A percentile compares a stretch with the other conserved stretches of the same genome.
phyloP scores from a whole-genome alignment of 2,888 invertebrate genomes.

The Drosophila lacicola region DNA sequence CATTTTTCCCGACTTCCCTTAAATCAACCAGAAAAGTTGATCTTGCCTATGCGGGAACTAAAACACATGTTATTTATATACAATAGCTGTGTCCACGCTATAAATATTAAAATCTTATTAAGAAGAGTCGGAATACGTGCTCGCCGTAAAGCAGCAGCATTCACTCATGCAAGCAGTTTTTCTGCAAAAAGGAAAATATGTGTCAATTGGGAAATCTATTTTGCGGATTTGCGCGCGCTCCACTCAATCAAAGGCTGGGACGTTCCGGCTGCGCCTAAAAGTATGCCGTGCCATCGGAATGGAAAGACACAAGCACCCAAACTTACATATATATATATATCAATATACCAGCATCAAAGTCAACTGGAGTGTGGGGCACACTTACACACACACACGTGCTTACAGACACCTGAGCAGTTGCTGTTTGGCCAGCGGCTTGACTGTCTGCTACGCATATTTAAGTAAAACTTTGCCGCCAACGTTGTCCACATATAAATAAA shows the following conservation, averaged over 20 bases:
- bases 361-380: conserved; percentile 11
- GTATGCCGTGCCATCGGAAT: conserved; percentile 48
- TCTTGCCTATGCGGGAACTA: background rate
- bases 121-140: conserved; percentile 44
- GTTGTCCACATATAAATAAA: conserved; percentile 80
- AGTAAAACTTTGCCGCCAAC: conserved; percentile 68
- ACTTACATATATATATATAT: conserved; percentile 33
- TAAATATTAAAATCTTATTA: conserved; percentile 76
- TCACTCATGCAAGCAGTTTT: conserved; percentile 45
- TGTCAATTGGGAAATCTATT: conserved; percentile 81
- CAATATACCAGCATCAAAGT: conserved; percentile 44
- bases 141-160: conserved; percentile 9
- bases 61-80: conserved; percentile 22
- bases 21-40: conserved; percentile 8
- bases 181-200: conserved; percentile 63
- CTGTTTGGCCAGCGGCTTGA: conserved; percentile 14
- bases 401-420: conserved; percentile 60
- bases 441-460: conserved; percentile 70
- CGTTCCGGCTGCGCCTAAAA: conserved; percentile 66
- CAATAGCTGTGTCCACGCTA: conserved; percentile 26
- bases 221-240: conserved; percentile 77
- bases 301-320: conserved; percentile 14
- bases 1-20: conserved; percentile 1
- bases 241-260: conserved; percentile 74
- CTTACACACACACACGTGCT: conserved; percentile 5